Evolutionary conservation across 2,113 vertebrate species (phyloP), one percentile per base, ranked within the genome.

Genomic region (Maccullochella peelii): DNA sequence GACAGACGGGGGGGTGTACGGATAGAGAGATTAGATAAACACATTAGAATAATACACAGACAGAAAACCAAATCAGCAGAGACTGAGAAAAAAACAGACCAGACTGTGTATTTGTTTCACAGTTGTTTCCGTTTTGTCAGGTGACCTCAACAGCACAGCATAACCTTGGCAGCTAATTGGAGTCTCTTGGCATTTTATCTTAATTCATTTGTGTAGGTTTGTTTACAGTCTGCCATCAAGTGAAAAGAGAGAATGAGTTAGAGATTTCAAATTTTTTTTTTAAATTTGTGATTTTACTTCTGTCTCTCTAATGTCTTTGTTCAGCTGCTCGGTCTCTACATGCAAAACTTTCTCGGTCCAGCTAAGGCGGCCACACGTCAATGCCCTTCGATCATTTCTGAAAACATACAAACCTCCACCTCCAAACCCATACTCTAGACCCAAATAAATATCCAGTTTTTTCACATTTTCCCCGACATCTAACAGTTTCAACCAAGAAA

Each of bases 91-190:
- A 75, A 79, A 80, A n/a, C 83, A 89, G 69, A 85, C 52, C 0
- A 83, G 58, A 87, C 75, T 16, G 11, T 47, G 38, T 57, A 49
- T 82, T 77, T 78, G 58, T 62, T 71, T 87, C 65, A 55, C 63
- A 65, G 65, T 25, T 11, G 2, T 8, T 33, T 81, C 66, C 30
- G n/a, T 84, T 74, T 47, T 63, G 63, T 88, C 87, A 85, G 81
- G 73, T 79, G 88, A 88, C 85, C 89, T 80, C 74, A 82, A 44
- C 65, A 9, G 72, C 70, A 38, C 42, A 55, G 83, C 67, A 73
- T 80, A 79, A 74, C 86, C 65, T 71, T 90, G 73, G 91, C 70
- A 89, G 88, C 88, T 86, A 91, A 93, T 93, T 92, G 86, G 80
- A 86, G 65, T 72, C 67, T 86, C 87, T 91, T 58, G 7, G 91